Evolutionary conservation across 2,797 vertebrate species (phyloP).

Genomic region (Poeciliopsis infans): DNA sequence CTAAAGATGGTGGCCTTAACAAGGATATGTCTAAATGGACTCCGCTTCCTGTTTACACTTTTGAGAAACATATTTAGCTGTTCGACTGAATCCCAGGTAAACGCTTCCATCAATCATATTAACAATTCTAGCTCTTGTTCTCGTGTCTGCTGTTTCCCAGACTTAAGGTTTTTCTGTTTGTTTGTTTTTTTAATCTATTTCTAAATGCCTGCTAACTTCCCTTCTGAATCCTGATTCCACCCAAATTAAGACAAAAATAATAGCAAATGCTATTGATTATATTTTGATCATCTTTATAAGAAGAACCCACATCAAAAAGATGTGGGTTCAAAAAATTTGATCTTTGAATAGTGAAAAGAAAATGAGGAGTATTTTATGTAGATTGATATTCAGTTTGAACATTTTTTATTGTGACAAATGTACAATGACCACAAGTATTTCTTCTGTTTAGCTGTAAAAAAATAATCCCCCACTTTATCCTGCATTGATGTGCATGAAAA

Average conservation of each 20-base stretch:
- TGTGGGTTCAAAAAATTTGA: neutral
- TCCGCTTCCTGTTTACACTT: neutral
- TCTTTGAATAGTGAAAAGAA: neutral
- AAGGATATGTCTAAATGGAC: neutral
- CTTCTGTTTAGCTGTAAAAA: constrained; percentile 22
- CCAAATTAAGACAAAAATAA: neutral
- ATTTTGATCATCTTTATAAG: neutral
- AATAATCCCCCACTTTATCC: neutral
- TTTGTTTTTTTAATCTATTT: neutral
- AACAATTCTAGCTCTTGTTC: neutral
- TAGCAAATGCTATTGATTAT: neutral
- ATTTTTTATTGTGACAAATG: neutral
- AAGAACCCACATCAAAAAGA: neutral
- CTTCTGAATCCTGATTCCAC: neutral
- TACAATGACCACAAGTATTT: constrained; percentile 31
- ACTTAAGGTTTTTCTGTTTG: too few species aligned
- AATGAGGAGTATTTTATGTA: neutral
- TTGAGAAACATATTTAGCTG: neutral
- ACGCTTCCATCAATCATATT: neutral
- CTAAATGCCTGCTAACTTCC: neutral
- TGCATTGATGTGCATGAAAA: constrained; percentile 19
- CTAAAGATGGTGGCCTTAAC: neutral
- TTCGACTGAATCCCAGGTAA: neutral
- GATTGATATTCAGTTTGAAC: neutral
- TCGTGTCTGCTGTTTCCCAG: neutral